Conservation (phyloP, 1,140 invertebrate genomes). For the Drosophila nasuta region DNA sequence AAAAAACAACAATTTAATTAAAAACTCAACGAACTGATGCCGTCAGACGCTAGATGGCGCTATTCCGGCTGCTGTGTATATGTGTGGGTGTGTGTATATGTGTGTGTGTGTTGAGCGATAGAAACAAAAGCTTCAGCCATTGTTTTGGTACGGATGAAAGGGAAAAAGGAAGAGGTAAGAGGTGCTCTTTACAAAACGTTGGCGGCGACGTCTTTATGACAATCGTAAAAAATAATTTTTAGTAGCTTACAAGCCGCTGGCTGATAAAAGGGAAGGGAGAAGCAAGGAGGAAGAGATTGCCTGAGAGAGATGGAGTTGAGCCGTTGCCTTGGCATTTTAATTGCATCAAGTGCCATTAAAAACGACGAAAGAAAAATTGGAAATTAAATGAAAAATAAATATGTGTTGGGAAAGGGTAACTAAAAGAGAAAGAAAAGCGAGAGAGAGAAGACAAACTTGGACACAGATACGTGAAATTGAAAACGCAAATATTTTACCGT, state of each 20-base stretch:
- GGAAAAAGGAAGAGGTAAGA: not conserved
- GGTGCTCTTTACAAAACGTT: slow-evolving; percentile 26
- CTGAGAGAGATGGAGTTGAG: slow-evolving; percentile 27
- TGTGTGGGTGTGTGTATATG: too few relatives aligned
- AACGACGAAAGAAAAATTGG: slow-evolving; percentile 64
- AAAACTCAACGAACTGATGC: slow-evolving; percentile 57
- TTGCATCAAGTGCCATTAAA: slow-evolving; percentile 77
- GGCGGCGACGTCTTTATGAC: slow-evolving; percentile 74
- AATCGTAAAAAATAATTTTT: slow-evolving; percentile 82
- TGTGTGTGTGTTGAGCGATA: slow-evolving; percentile 10
- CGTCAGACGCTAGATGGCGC: slow-evolving; percentile 55
- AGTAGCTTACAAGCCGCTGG: slow-evolving; percentile 70
- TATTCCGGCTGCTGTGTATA: slow-evolving; percentile 2
- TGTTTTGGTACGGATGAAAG: slow-evolving; percentile 53
- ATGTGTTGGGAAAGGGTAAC: slow-evolving; percentile 15
- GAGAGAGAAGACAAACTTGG: not conserved
- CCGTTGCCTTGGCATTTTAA: slow-evolving; percentile 71
- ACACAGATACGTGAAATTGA: slow-evolving; percentile 45
- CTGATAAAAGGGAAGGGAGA: not conserved
- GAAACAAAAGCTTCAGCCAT: slow-evolving; percentile 56
- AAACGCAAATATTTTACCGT: slow-evolving; percentile 64
- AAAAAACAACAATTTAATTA: slow-evolving; percentile 69
- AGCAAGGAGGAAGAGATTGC: not conserved
- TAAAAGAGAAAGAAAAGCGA: not conserved
- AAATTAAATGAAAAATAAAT: slow-evolving; percentile 75